A percentile compares a stretch with the other conserved stretches of the same genome.
Evolutionary conservation across 2,888 invertebrate species (phyloP).

Genomic region (Ophraella communa): DNA sequence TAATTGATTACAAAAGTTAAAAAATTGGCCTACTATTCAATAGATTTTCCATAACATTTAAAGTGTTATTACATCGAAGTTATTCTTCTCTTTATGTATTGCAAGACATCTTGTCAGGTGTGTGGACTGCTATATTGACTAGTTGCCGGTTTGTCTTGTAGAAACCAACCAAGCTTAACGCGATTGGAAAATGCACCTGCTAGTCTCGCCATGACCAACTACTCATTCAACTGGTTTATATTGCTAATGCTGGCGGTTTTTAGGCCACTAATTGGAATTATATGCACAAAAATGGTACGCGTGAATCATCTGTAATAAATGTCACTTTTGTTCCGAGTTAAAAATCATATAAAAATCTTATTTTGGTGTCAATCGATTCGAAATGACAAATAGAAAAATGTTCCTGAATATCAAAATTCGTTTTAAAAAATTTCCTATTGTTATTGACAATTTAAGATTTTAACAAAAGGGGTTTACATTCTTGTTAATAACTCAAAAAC

Average conservation of each 20-base stretch:
- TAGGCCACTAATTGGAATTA: neutral
- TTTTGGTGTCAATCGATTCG: no score
- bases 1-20: no score
- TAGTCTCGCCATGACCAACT: neutral
- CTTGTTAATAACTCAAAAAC: no score
- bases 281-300: neutral
- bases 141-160: slow-evolving; percentile 9
- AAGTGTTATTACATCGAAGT: neutral
- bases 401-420: no score
- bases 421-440: no score
- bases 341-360: no score
- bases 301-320: neutral
- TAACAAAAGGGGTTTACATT: no score
- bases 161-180: neutral
- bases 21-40: no score
- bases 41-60: neutral
- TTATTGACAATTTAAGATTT: no score
- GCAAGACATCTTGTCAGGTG: no score
- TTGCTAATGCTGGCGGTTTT: slow-evolving; percentile 5
- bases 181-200: neutral
- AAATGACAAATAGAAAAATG: no score
- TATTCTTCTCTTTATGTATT: neutral
- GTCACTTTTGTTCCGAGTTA: neutral
- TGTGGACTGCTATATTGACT: neutral
- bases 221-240: slow-evolving; percentile 1